Evolutionary conservation across 2,888 invertebrate genomes (phyloP).

Genomic region (Galeruca laticollis): DNA sequence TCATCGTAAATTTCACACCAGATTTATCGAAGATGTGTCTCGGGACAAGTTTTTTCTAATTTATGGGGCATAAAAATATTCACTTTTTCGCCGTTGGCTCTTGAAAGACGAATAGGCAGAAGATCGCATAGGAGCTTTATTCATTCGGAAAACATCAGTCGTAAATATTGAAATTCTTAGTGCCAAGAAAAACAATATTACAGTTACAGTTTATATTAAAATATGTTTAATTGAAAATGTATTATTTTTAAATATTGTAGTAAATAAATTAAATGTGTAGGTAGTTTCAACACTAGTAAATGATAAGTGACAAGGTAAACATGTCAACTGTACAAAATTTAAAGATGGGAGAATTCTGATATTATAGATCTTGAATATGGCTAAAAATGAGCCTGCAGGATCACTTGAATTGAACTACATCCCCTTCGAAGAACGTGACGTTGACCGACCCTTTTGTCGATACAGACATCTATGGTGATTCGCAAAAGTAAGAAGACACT

Average conservation of each 20-base stretch:
- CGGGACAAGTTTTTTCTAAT: slow-evolving; percentile 18
- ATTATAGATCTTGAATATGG: too few relatives aligned
- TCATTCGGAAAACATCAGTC: slow-evolving; percentile 5
- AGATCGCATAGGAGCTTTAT: slow-evolving; percentile 8
- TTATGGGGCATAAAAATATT: slow-evolving; percentile 26
- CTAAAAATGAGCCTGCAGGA: too few relatives aligned
- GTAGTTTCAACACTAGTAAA: too few relatives aligned
- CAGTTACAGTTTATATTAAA: background rate
- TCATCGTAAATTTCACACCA: slow-evolving; percentile 28
- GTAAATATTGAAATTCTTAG: slow-evolving; percentile 10
- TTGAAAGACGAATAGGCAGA: slow-evolving; percentile 19
- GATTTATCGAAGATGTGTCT: slow-evolving; percentile 20
- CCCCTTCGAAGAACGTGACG: too few relatives aligned
- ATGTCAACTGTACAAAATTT: too few relatives aligned
- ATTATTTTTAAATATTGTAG: background rate
- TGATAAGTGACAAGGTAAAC: too few relatives aligned
- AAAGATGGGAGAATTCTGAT: too few relatives aligned
- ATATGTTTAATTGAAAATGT: background rate
- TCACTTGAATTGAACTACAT: too few relatives aligned
- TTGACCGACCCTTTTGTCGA: too few relatives aligned
- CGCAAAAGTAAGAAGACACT: too few relatives aligned
- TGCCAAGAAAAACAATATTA: slow-evolving; percentile 5
- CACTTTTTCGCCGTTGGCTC: slow-evolving; percentile 9
- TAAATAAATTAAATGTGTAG: too few relatives aligned
- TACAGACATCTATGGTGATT: too few relatives aligned